Conservation (phyloP, 2,888 invertebrate genomes). For the Chrysolina haemoptera region DNA sequence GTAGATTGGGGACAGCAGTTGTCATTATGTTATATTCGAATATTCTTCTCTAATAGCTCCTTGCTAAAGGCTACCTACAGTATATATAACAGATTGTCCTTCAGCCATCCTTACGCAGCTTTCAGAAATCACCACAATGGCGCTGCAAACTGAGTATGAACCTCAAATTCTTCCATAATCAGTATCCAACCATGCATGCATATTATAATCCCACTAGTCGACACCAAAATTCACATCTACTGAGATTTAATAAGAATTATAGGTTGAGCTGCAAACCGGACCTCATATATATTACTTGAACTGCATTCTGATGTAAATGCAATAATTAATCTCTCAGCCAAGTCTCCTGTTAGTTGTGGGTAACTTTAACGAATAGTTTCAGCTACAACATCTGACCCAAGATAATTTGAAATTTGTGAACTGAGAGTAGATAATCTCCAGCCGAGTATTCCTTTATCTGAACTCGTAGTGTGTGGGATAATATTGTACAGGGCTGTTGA, state of each 20-base stretch:
- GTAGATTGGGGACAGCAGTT: too few species aligned
- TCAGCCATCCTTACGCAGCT: too few species aligned
- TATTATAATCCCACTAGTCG: neutral
- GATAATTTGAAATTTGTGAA: slow-evolving; percentile 19
- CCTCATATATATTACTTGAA: slow-evolving; percentile 19
- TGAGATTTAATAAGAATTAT: slow-evolving; percentile 7
- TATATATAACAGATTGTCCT: too few species aligned
- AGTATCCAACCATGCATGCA: slow-evolving; percentile 2
- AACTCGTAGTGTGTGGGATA: slow-evolving; percentile 1
- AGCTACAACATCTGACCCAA: slow-evolving; percentile 20
- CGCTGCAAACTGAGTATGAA: neutral
- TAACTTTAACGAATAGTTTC: slow-evolving; percentile 18
- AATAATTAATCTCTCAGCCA: slow-evolving; percentile 21
- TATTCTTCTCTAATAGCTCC: too few species aligned
- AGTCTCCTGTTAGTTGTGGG: slow-evolving; percentile 4
- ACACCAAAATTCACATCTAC: slow-evolving; percentile 1
- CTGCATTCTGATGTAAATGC: slow-evolving; percentile 23
- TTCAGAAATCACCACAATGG: neutral
- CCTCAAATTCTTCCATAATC: neutral
- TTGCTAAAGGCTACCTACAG: too few species aligned
- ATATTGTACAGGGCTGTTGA: slow-evolving; percentile 5
- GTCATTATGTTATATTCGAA: too few species aligned
- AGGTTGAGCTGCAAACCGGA: slow-evolving; percentile 10
- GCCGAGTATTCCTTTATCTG: slow-evolving; percentile 7
- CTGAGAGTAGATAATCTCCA: slow-evolving; percentile 15